Evolutionary conservation across 2,888 invertebrate genomes (phyloP).

Genomic region (Lamellibrachia satsuma): DNA sequence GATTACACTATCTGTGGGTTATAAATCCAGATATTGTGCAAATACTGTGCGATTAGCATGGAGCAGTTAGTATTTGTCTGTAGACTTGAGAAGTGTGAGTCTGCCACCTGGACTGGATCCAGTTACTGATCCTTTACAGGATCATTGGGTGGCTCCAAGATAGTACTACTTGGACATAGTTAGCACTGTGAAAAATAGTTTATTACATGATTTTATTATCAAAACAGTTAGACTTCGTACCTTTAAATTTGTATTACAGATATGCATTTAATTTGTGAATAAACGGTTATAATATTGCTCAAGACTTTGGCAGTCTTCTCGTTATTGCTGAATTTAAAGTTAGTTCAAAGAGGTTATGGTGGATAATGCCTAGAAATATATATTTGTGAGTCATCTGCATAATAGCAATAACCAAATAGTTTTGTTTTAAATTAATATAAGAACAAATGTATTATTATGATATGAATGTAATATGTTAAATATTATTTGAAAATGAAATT

Average conservation of each 20-base stretch:
- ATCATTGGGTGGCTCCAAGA: not conserved
- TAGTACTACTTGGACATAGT: not conserved
- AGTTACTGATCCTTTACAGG: slow-evolving; percentile 3
- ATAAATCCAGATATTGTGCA: not conserved
- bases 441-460: not conserved
- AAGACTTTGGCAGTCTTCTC: not conserved
- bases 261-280: not conserved
- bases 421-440: not conserved
- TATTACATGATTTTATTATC: no score
- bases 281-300: not conserved
- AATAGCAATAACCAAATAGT: not conserved
- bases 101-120: not conserved
- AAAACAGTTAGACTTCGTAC: no score
- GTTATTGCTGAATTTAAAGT: no score
- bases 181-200: not conserved
- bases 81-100: not conserved
- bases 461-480: not conserved
- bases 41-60: not conserved
- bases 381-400: not conserved
- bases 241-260: not conserved
- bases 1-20: not conserved
- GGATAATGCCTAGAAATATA: not conserved
- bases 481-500: not conserved
- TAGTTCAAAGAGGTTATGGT: not conserved
- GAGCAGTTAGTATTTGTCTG: not conserved